Evolutionary conservation across 2,113 vertebrate genomes (phyloP), one percentile per base, ranked within the genome.

Genomic region (Eulacestoma nigropectus): DNA sequence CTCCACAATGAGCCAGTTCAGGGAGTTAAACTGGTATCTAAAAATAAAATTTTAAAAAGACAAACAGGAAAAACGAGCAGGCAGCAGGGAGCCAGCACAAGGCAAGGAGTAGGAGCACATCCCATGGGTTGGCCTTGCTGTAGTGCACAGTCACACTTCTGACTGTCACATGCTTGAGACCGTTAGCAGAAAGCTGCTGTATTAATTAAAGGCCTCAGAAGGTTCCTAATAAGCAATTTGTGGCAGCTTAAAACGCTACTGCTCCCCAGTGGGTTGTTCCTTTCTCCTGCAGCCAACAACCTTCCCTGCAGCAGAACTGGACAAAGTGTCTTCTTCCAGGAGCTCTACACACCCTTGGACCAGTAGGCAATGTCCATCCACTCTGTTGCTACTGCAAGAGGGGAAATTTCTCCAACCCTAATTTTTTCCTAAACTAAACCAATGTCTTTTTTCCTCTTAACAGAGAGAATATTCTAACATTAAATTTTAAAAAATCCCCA

Each of bases 181-280:
- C 1, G 1, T 67, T 62, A 92, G 87, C 60, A 89, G 62, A 96
- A 95, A 96, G 72, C 73, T 91, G 59, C 72, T 91, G 39, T 65
- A 84, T 76, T 92, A 93, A 89, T 93, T 85, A 95, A 95, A 85
- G 73, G 87, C 69, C 82, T 95, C 87, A 82, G 75, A 96, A 91
- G 73, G 76, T 88, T 90, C 63, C 82, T 83, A 93, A 92, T 88
- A 94, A 94, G 86, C 82, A 88, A 90, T 65, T 94, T 94, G 47
- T 70, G 46, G 68, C 62, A 84, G 82, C 53, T 91, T 91, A 82
- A 83, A 91, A 85, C 1, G 14, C 42, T 78, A 89, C 44, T 52
- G 29, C 67, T 97, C 82, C 69, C 70, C 49, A 53, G 75, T 20
- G 70, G 23, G 37, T 13, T 79, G 74, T 23, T 27, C 70, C 41